A percentile compares a stretch with the other conserved stretches of the same genome.
Evolutionary conservation across 2,113 vertebrate genomes (phyloP).

Genomic region (Hystrix cristata): DNA sequence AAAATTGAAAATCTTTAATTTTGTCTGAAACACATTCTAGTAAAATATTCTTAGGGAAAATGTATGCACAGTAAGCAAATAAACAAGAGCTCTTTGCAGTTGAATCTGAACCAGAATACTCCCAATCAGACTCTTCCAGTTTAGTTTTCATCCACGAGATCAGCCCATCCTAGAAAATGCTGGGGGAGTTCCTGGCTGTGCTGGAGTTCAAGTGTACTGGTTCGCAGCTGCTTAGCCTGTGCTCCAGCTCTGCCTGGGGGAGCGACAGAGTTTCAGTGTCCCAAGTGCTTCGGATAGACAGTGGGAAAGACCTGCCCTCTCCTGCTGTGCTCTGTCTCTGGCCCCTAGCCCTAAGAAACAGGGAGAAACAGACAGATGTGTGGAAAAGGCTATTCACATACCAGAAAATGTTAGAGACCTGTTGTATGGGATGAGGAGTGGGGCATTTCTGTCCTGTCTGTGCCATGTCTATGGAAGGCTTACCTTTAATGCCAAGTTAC

Average conservation of each 20-base stretch:
- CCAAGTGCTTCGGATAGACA: neutral
- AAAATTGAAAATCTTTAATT: constrained; percentile 59
- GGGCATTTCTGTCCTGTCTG: neutral
- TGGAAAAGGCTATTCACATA: neutral
- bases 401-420: constrained; percentile 20
- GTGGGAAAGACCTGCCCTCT: neutral
- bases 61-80: constrained; percentile 40
- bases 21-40: constrained; percentile 32
- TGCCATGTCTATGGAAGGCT: neutral
- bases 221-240: neutral
- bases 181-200: neutral
- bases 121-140: neutral
- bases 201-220: neutral
- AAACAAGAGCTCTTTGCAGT: neutral
- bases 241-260: neutral
- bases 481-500: neutral
- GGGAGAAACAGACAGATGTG: constrained; percentile 3
- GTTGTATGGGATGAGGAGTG: neutral
- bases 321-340: neutral
- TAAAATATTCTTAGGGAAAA: constrained; percentile 45
- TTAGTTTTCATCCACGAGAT: constrained; percentile 14
- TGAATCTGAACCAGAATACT: neutral
- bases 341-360: neutral
- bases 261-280: neutral
- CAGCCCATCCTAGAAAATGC: neutral